phyloP scores from a whole-genome alignment of 1,140 invertebrate genomes.

The Lerema accius region DNA sequence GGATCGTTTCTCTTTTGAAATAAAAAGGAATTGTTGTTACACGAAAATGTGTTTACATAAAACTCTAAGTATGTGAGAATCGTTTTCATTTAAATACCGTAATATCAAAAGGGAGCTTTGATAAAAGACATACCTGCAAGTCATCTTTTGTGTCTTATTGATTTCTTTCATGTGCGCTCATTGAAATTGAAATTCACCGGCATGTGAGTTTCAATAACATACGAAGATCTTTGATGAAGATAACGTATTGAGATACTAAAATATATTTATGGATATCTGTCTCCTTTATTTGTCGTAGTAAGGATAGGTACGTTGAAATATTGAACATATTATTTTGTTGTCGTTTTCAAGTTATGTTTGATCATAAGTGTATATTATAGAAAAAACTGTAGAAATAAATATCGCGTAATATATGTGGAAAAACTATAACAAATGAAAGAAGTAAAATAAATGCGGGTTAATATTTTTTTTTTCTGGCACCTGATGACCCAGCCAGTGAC shows the following conservation, averaged over 20 bases:
- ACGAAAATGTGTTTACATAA: slow-evolving; percentile 50
- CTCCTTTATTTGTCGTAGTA: too few species aligned
- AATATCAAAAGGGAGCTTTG: slow-evolving; percentile 32
- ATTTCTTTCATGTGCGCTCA: slow-evolving; percentile 20
- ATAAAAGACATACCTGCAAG: slow-evolving; percentile 19
- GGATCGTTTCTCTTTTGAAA: slow-evolving; percentile 63
- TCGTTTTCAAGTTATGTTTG: too few species aligned
- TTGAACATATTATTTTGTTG: too few species aligned
- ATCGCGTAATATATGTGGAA: too few species aligned
- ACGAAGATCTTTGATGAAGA: slow-evolving; percentile 19
- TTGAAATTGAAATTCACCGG: slow-evolving; percentile 31
- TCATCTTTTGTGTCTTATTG: slow-evolving; percentile 32
- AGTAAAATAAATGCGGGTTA: too few species aligned
- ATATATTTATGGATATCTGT: not conserved
- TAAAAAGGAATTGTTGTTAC: slow-evolving; percentile 61
- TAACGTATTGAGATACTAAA: slow-evolving; percentile 10
- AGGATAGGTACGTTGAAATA: too few species aligned
- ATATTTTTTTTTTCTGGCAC: too few species aligned
- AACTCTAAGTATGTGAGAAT: slow-evolving; percentile 39
- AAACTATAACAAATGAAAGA: too few species aligned
- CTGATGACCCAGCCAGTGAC: too few species aligned
- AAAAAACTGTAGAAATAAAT: too few species aligned
- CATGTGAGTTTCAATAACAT: slow-evolving; percentile 30
- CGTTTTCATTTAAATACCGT: slow-evolving; percentile 41
- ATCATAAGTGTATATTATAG: too few species aligned